Base-by-base conservation (phyloP, 2,797 vertebrate genomes). In the Karalla daura region DNA sequence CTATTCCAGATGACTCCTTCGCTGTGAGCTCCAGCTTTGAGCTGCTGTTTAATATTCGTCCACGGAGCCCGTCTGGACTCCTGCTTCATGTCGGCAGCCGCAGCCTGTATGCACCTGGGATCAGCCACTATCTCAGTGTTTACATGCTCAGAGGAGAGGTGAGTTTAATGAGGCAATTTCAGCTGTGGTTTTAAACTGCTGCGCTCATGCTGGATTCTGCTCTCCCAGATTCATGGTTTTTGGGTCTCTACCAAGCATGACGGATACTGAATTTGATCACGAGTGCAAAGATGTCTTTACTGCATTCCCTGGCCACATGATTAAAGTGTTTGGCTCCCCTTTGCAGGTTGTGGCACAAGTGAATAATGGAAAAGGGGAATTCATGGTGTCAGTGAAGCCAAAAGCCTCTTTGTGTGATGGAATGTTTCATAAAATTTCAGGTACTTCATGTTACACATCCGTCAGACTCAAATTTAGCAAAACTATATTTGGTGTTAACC, bases 121-220 rank as follows among this genome's bases (percentile, higher is more conserved):
- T 5, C 46, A 81, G 88, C 27, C 90, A 86, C 63, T 93, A 93
- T 63, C 80, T 99, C 72, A 94, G 83, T 25, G 32, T 98, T 43
- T 97, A 96, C 78, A 93, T 97, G 93, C 89, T 93, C 51, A 77
- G 63, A 55, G 96, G 96, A 88, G 93, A 95, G 94, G 97, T 98
- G 52, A 76, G 2, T 27, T 21, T 18, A 17, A 40, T 23, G 14
- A 32, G 10, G 7, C 15, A 9, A 37, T n/a, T 32, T 33, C 3
- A 25, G n/a, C 11, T 44, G 1, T 1, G 12, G 10, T n/a, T 17
- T 23, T 24, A n/a, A n/a, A n/a, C n/a, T n/a, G n/a, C n/a, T n/a
- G n/a, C n/a, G n/a, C 12, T 10, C 3, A 25, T 5, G 15, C 14
- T 5, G 14, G 11, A 47, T 17, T 12, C 13, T 9, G 12, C 2